These are phyloP conservation scores for Periphyllus acericola DNA, from an alignment of 2,888 invertebrate species.

Conservation along the genomic window DNA sequence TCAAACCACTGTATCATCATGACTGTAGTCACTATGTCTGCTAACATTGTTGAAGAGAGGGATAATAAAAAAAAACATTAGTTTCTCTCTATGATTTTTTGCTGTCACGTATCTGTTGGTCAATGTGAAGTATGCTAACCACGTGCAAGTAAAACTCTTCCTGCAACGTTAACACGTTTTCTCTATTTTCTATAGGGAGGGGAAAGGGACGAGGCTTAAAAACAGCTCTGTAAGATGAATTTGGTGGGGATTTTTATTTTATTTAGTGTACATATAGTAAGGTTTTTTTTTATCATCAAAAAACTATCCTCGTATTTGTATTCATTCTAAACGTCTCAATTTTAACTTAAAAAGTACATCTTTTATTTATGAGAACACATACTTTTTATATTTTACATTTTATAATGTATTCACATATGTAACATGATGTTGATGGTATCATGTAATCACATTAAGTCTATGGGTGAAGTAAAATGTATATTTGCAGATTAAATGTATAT, in stretches of 20 bases:
- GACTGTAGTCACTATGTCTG: conserved; percentile 27
- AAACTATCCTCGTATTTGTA: conserved; percentile 4
- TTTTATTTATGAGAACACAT: background rate
- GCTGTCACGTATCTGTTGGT: conserved; percentile 53
- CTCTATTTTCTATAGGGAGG: conserved; percentile 41
- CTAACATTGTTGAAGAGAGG: conserved; percentile 18
- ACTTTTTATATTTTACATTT: background rate
- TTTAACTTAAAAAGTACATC: background rate
- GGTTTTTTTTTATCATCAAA: background rate
- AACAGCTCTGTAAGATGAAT: conserved; percentile 49
- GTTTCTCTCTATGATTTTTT: conserved; percentile 57
- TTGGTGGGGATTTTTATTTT: conserved; percentile 52
- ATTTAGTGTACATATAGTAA: background rate
- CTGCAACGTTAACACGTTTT: conserved; percentile 59
- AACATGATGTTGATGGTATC: background rate
- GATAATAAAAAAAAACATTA: conserved; percentile 23
- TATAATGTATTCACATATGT: background rate
- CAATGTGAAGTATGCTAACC: conserved; percentile 54
- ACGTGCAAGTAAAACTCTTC: conserved; percentile 56
- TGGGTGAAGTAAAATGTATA: background rate
- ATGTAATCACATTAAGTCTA: background rate
- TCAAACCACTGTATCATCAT: conserved; percentile 44
- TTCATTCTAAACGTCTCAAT: conserved; percentile 27
- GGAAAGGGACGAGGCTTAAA: conserved; percentile 38
- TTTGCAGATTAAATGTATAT: no score